A percentile compares a stretch with the other conserved stretches of the same genome.
phyloP scores from a whole-genome alignment of 2,113 vertebrate genomes.

The Circaetus gallicus region DNA sequence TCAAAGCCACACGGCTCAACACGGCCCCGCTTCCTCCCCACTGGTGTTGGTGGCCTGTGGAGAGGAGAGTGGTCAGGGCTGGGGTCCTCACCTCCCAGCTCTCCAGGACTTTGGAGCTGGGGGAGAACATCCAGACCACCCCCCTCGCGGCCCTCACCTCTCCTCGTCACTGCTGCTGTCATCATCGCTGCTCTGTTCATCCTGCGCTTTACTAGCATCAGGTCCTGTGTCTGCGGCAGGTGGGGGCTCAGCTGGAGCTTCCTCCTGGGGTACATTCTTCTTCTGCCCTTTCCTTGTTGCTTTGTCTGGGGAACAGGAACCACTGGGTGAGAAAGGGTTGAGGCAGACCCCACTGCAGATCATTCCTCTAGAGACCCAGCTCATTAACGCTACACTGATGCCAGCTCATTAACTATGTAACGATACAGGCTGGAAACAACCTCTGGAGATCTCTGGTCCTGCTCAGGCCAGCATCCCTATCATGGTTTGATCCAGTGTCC shows the following conservation, averaged over 20 bases:
- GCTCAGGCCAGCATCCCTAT: neutral
- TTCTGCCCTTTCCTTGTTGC: neutral
- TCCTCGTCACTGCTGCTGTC: conserved; percentile 80
- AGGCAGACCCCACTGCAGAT: neutral
- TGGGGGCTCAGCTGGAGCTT: neutral
- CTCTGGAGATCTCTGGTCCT: neutral
- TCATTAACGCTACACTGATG: fast-evolving
- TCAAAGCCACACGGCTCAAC: conserved; percentile 70
- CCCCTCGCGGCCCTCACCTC: conserved; percentile 58
- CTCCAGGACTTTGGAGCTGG: neutral
- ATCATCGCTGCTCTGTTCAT: conserved; percentile 47
- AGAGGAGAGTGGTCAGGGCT: neutral
- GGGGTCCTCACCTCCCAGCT: neutral
- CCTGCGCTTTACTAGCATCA: fast-evolving
- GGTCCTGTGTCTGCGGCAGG: neutral
- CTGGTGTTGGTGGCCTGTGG: conserved; percentile 61
- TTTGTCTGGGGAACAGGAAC: neutral
- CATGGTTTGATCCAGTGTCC: fast-evolving
- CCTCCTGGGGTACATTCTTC: neutral
- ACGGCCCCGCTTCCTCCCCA: neutral
- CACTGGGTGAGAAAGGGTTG: neutral
- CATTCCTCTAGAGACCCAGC: neutral
- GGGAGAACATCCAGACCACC: fast-evolving
- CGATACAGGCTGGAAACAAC: neutral
- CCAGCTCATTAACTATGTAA: neutral